Base-by-base conservation (phyloP, 1,140 invertebrate genomes). In the Pygmarrhopalites habei region DNA sequence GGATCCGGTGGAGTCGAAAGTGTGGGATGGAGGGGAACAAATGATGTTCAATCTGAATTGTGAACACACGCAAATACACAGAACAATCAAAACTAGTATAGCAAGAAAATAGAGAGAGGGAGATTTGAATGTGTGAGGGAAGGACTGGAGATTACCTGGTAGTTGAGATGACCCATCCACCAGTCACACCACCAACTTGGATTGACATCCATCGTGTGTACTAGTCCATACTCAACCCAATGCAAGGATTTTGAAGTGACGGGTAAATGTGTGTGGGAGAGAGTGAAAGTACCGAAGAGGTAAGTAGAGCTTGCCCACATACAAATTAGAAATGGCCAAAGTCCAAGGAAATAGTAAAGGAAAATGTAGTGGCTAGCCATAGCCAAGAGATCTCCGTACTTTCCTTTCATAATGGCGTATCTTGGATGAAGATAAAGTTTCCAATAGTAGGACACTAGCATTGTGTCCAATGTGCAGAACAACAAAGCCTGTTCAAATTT, bases 11-110 rank as follows among this genome's bases (percentile, higher is more conserved):
- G 23, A 62, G 62, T 62, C 66, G 41, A 49, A 64, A 68, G 21
- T 64, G 62, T 0, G 62, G 62, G 59, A 68, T 68, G 0, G 62
- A 58, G 1, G 62, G 66, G 58, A 64, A 68, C 17, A 67, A 29
- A 49, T 68, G 62, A 19, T 68, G 66, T 29, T 64, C 62, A 25
- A 68, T 65, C 43, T 68, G 60, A n/a, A n/a, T n/a, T n/a, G n/a
- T n/a, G n/a, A n/a, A n/a, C n/a, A n/a, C n/a, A n/a, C n/a, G n/a
- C n/a, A n/a, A n/a, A n/a, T n/a, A n/a, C n/a, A n/a, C n/a, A n/a
- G n/a, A n/a, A n/a, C n/a, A n/a, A n/a, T n/a, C n/a, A n/a, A n/a
- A n/a, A n/a, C n/a, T n/a, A n/a, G n/a, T n/a, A n/a, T n/a, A n/a
- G n/a, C n/a, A n/a, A n/a, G n/a, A n/a, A n/a, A n/a, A n/a, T n/a